Conservation (phyloP, 2,113 vertebrate genomes). For the Heliornis fulica region DNA sequence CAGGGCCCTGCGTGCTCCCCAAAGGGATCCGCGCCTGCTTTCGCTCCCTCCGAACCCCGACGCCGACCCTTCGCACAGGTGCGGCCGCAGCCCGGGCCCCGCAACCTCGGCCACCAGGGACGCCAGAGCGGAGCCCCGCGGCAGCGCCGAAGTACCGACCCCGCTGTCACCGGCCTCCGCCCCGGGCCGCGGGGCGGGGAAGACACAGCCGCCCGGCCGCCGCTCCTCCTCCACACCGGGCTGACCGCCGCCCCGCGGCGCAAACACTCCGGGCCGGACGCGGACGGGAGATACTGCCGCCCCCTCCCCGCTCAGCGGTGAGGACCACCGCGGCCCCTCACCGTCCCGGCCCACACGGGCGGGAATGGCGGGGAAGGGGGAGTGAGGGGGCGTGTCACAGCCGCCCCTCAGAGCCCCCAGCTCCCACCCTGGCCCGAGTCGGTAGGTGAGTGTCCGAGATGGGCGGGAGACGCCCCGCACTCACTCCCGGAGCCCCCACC, state of each 20-base stretch:
- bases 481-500: background rate
- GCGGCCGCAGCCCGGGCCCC: background rate
- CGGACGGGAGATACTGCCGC: background rate
- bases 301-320: background rate
- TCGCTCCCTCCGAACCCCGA: no score
- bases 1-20: background rate
- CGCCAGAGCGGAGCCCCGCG: background rate
- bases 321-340: background rate
- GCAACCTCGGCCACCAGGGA: background rate
- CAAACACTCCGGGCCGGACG: background rate
- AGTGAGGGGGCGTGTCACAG: no score
- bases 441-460: no score
- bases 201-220: background rate
- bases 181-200: background rate
- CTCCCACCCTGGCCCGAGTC: background rate
- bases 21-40: rapidly evolving
- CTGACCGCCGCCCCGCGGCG: background rate
- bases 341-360: no score
- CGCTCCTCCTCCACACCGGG: background rate
- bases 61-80: background rate
- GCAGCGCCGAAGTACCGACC: background rate
- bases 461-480: background rate
- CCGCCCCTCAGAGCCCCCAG: background rate
- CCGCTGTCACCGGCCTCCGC: background rate
- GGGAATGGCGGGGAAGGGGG: no score